Base-by-base conservation (phyloP, 2,113 vertebrate genomes). In the Nettapus auritus region DNA sequence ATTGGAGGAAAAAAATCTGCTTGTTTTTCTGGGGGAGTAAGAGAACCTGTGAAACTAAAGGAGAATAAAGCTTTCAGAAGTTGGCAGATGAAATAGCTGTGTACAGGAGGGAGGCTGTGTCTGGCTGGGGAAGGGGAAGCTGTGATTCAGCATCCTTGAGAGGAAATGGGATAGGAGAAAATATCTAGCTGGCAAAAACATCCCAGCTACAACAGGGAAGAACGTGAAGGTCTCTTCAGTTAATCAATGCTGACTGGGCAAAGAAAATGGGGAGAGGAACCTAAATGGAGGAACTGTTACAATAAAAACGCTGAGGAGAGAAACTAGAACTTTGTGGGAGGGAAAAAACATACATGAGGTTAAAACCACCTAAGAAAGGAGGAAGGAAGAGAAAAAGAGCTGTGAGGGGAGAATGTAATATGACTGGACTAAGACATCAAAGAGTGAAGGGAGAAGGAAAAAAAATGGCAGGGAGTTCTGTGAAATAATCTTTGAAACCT, bases 21-120 rank as follows among this genome's bases (percentile, higher is more conserved):
- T 2, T 9, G 13, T 0, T 4, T 78, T 42, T 38, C 8, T 23
- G 18, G n/a, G 14, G 11, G 1, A 7, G 38, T 34, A 29, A 77
- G 85, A 89, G 31, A 28, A 36, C 25, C 4, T n/a, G 8, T 48
- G 53, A 69, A 66, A 50, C 11, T 67, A 53, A 75, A 67, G 28
- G 16, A 66, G 8, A 64, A 16, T 42, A 17, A 80, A 77, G 13
- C 19, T 62, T 19, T 5, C 46, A 22, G 64, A 55, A 83, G 31
- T 1, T 63, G 44, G 36, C 44, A 50, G 40, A 13, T 57, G 15
- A 74, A 83, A 81, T 29, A 69, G 16, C 10, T 38, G 29, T 16
- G 11, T 44, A 8, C 11, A 69, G 59, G 28, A 69, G 13, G 50
- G 12, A 85, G 17, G 7, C 28, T 64, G n/a, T 46, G 26, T 4